These are phyloP conservation scores for Mesaphorura yosii DNA, from an alignment of 1,140 invertebrate genomes.

Conservation along the genomic window DNA sequence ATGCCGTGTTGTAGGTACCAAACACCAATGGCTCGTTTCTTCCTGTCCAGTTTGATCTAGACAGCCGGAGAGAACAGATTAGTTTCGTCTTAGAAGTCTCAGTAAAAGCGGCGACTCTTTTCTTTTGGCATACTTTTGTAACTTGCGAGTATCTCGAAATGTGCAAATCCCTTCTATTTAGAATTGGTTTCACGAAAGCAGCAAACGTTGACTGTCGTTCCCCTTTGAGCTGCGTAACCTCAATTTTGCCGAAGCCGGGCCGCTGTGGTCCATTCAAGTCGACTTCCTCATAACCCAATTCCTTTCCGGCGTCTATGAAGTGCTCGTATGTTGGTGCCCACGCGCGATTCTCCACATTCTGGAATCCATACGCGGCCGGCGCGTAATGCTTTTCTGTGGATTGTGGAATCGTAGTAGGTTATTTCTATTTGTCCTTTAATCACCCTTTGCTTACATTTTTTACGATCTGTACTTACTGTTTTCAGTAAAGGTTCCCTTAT, in stretches of 20 bases:
- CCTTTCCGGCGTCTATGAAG: constrained; percentile 8
- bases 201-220: constrained; percentile 12
- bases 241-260: constrained; percentile 8
- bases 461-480: neutral
- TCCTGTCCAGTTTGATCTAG: constrained; percentile 12
- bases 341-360: neutral
- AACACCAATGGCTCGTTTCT: neutral
- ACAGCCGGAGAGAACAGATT: neutral
- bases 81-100: too few relatives aligned
- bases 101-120: neutral
- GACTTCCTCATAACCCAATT: constrained; percentile 6
- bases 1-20: constrained; percentile 5
- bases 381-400: constrained; percentile 1
- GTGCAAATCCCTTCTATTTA: constrained; percentile 9
- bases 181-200: constrained; percentile 10
- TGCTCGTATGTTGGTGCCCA: neutral
- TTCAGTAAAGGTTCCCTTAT: neutral
- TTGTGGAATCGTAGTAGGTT: too few relatives aligned
- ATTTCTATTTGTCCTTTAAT: too few relatives aligned
- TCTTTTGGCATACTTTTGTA: constrained; percentile 6
- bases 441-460: neutral
- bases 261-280: constrained; percentile 5
- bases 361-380: neutral
- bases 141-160: constrained; percentile 19
- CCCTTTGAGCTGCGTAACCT: constrained; percentile 15